These are phyloP conservation scores for Raja brachyura DNA, from an alignment of 2,113 vertebrate genomes.

Conservation along the genomic window DNA sequence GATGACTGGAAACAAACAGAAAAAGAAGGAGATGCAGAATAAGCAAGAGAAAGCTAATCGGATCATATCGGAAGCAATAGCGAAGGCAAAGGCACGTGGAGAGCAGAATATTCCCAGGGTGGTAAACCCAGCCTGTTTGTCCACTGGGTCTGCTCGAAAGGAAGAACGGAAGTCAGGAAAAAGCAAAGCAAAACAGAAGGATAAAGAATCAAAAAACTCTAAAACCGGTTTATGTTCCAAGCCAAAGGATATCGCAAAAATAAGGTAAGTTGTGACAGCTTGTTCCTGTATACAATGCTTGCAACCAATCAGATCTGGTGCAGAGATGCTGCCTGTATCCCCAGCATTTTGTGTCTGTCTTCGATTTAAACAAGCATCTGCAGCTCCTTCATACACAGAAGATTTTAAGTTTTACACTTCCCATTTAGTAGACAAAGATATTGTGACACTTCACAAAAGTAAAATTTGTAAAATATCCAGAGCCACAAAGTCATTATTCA, in stretches of 20 bases:
- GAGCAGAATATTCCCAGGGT: conserved; percentile 94
- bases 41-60: conserved; percentile 98
- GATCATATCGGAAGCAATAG: conserved; percentile 96
- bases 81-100: conserved; percentile 87
- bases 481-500: not conserved
- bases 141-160: conserved; percentile 76
- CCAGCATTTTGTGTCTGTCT: no score
- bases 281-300: no score
- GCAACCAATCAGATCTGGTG: not conserved
- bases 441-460: conserved; percentile 1
- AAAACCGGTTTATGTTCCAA: conserved; percentile 74
- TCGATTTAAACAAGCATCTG: no score
- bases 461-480: not conserved
- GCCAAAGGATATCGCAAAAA: conserved; percentile 88
- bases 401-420: no score
- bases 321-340: not conserved
- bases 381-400: no score
- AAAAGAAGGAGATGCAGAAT: conserved; percentile 73
- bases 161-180: conserved; percentile 72
- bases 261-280: conserved; percentile 67
- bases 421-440: not conserved
- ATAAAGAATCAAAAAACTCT: conserved; percentile 76
- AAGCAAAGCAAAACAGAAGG: conserved; percentile 73
- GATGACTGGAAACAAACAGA: conserved; percentile 77
- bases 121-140: conserved; percentile 95